Conservation (phyloP, 2,888 invertebrate genomes). For the Xestobium rufovillosum region DNA sequence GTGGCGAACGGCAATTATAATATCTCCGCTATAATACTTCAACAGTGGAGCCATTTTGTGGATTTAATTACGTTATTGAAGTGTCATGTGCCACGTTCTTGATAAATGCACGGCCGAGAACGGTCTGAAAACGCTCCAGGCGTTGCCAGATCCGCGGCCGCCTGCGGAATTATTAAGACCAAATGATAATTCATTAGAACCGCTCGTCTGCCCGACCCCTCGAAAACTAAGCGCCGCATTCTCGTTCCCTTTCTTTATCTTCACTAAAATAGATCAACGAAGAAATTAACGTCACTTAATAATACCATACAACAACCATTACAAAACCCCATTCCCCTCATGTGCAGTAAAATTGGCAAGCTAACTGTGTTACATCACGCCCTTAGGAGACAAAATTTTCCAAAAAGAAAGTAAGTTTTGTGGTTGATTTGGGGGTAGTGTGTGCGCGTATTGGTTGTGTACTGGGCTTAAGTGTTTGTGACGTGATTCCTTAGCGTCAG, state of each 20-base stretch:
- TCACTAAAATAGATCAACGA: constrained; percentile 24
- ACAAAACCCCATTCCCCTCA: too few relatives aligned
- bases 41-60: constrained; percentile 41
- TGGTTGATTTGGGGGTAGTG: too few relatives aligned
- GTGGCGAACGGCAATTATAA: constrained; percentile 37
- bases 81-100: constrained; percentile 43
- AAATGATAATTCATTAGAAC: constrained; percentile 34
- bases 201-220: constrained; percentile 14
- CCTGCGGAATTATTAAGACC: constrained; percentile 36
- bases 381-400: too few relatives aligned
- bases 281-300: too few relatives aligned
- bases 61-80: constrained; percentile 45
- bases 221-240: constrained; percentile 28
- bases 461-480: too few relatives aligned
- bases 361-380: too few relatives aligned
- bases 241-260: constrained; percentile 29
- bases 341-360: too few relatives aligned
- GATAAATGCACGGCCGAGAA: constrained; percentile 40
- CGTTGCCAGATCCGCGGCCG: constrained; percentile 31
- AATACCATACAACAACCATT: too few relatives aligned
- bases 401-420: too few relatives aligned
- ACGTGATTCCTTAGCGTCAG: too few relatives aligned
- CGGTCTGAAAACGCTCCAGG: constrained; percentile 33
- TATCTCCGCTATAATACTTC: constrained; percentile 42
- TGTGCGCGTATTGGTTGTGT: too few relatives aligned